Conservation (phyloP, 2,113 vertebrate genomes). For the Mystacornis crossleyi region DNA sequence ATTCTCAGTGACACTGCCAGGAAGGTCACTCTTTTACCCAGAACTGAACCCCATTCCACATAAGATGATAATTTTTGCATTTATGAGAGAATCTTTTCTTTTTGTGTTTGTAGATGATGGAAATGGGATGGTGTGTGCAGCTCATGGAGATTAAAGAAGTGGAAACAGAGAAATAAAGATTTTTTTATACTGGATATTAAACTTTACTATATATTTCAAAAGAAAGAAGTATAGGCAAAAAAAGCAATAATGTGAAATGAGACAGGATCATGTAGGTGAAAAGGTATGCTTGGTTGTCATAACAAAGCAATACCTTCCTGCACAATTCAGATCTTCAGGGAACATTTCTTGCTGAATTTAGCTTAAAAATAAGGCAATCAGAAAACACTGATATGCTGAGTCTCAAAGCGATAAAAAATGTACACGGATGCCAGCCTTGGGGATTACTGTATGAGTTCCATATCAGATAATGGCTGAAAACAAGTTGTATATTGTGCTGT, state of each 20-base stretch:
- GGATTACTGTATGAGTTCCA: neutral
- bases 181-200: neutral
- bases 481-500: neutral
- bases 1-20: neutral
- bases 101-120: neutral
- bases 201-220: neutral
- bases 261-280: neutral
- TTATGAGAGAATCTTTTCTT: neutral
- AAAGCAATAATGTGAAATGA: neutral
- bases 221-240: neutral
- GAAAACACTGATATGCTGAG: slow-evolving; percentile 26
- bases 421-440: neutral
- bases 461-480: slow-evolving; percentile 31
- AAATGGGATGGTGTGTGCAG: neutral
- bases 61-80: neutral
- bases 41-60: neutral
- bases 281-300: neutral
- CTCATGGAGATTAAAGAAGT: rapidly evolving
- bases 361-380: slow-evolving; percentile 37
- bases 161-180: neutral
- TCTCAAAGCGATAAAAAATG: slow-evolving; percentile 17
- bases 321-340: neutral
- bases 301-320: slow-evolving; percentile 9
- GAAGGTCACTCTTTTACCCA: neutral
- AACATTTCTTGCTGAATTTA: slow-evolving; percentile 51